phyloP scores from a whole-genome alignment of 2,888 invertebrate genomes.

The Synergus itoensis region DNA sequence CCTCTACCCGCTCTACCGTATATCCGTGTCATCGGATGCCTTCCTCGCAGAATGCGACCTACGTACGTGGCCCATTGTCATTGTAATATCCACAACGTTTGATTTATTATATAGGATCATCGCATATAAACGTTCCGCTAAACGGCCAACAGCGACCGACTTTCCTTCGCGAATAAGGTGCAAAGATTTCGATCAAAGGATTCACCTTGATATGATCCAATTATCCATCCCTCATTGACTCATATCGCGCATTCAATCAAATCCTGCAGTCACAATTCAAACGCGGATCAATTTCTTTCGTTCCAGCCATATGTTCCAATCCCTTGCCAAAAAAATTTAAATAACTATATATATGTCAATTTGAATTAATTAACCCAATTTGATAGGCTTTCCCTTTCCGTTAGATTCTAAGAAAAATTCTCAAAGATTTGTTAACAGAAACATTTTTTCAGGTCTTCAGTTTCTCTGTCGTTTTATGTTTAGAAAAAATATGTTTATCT shows the following conservation, averaged over 20 bases:
- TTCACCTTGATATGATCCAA: slow-evolving; percentile 15
- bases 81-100: slow-evolving; percentile 70
- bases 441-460: not conserved
- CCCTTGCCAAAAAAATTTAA: not conserved
- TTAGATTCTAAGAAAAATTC: not conserved
- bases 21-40: slow-evolving; percentile 63
- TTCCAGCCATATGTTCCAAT: not conserved
- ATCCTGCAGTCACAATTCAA: not conserved
- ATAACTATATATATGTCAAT: not conserved
- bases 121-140: slow-evolving; percentile 61
- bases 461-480: not conserved
- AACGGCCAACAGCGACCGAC: slow-evolving; percentile 48
- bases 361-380: not conserved
- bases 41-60: slow-evolving; percentile 55
- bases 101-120: slow-evolving; percentile 70
- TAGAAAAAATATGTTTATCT: not conserved
- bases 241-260: not conserved
- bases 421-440: too few relatives aligned
- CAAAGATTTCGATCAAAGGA: slow-evolving; percentile 23
- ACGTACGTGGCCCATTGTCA: slow-evolving; percentile 67
- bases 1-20: slow-evolving; percentile 54
- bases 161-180: slow-evolving; percentile 46
- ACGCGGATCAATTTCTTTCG: not conserved
- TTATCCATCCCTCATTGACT: not conserved
- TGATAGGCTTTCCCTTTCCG: not conserved